phyloP scores from a whole-genome alignment of 2,888 invertebrate genomes.

The Tupiocoris notatus region DNA sequence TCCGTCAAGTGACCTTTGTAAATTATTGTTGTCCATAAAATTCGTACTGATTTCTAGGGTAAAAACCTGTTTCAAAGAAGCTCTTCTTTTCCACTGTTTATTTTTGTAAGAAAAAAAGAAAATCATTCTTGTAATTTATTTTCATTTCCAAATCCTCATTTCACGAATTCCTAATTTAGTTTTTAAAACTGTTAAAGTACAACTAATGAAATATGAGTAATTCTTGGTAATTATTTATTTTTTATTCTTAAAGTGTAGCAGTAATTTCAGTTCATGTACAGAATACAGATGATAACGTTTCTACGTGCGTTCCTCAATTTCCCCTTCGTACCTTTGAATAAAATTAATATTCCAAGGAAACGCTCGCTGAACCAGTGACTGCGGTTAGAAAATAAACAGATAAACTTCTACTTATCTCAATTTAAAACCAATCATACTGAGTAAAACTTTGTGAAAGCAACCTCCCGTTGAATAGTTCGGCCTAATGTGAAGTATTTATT shows the following conservation, averaged over 20 bases:
- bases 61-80: not conserved
- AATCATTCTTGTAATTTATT: not conserved
- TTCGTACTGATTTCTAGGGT: not conserved
- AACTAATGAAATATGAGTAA: not conserved
- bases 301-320: no score
- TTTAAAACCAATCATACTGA: no score
- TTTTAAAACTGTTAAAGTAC: not conserved
- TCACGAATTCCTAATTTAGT: not conserved
- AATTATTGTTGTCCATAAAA: not conserved
- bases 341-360: no score
- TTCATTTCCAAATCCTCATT: not conserved
- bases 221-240: not conserved
- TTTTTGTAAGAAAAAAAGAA: not conserved
- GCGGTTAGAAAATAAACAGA: no score
- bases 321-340: no score
- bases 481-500: no score
- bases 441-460: no score
- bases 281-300: no score
- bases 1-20: not conserved
- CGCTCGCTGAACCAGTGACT: no score
- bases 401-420: no score
- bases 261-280: not conserved
- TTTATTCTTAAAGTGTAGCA: no score
- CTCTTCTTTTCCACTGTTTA: not conserved
- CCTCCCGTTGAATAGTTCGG: no score